These are phyloP conservation scores for Panagrolaimus sp. DNA, from an alignment of 1,140 invertebrate genomes.

Conservation along the genomic window DNA sequence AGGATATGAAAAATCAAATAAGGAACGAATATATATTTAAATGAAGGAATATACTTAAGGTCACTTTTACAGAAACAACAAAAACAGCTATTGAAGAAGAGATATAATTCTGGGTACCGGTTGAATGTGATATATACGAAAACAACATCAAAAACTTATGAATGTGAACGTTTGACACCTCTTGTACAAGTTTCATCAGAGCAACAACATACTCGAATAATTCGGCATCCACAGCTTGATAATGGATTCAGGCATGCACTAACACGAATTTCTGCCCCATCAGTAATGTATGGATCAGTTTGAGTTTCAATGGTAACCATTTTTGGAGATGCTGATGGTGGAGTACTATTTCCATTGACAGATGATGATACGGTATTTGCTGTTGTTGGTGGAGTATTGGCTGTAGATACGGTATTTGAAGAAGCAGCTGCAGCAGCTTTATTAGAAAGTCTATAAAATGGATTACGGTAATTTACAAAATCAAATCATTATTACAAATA, in stretches of 20 bases:
- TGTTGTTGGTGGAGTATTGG: not conserved
- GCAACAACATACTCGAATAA: slow-evolving; percentile 39
- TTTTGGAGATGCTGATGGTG: slow-evolving; percentile 17
- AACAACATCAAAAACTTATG: no score
- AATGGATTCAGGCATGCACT: not conserved
- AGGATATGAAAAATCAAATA: no score
- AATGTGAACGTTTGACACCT: not conserved
- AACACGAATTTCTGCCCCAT: not conserved
- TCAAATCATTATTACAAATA: not conserved
- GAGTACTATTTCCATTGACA: not conserved
- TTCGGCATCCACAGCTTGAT: slow-evolving; percentile 21
- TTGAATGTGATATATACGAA: no score
- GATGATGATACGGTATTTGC: slow-evolving; percentile 3
- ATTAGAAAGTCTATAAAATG: slow-evolving; percentile 34
- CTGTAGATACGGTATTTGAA: slow-evolving; percentile 10
- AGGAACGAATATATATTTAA: no score
- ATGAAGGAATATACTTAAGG: no score
- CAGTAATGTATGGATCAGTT: slow-evolving; percentile 17
- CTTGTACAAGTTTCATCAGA: not conserved
- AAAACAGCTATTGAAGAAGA: no score
- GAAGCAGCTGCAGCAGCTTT: slow-evolving; percentile 31
- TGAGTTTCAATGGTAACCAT: slow-evolving; percentile 25
- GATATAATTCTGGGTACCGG: no score
- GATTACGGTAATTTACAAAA: not conserved
- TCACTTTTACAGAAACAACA: no score